A percentile compares a stretch with the other conserved stretches of the same genome.
Conservation (phyloP, 2,797 vertebrate species). For the Momotus momota region DNA sequence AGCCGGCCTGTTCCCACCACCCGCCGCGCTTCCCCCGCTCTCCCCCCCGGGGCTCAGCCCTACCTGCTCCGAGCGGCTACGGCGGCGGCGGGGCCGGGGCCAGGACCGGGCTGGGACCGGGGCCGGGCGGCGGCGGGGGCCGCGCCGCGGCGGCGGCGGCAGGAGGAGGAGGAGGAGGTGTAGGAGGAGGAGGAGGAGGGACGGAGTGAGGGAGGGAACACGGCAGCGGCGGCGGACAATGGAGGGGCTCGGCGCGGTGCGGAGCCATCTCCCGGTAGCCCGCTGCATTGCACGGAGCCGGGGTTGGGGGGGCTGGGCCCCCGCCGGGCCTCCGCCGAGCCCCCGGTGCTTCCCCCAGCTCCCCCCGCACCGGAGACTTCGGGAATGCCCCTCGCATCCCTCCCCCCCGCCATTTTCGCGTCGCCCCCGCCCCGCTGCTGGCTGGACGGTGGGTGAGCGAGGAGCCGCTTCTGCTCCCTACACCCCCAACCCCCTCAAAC, state of each 20-base stretch:
- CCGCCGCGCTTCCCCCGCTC: background rate
- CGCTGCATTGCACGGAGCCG: background rate
- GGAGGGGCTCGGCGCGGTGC: background rate
- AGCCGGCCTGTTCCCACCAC: background rate
- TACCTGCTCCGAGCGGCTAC: slow-evolving; percentile 40
- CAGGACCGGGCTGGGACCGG: background rate
- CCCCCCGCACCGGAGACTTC: too few species aligned
- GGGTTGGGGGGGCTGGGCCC: background rate
- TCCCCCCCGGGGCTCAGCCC: background rate
- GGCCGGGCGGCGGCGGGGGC: background rate
- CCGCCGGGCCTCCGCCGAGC: too few species aligned
- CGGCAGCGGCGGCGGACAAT: slow-evolving; percentile 9
- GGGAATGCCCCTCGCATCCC: background rate
- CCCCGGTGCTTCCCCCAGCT: too few species aligned
- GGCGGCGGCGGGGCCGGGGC: background rate
- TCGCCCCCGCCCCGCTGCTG: background rate
- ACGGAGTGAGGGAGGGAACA: background rate
- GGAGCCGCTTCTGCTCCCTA: background rate
- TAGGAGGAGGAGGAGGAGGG: background rate
- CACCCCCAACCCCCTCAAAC: background rate
- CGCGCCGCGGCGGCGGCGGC: background rate
- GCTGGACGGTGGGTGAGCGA: background rate
- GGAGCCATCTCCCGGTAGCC: slow-evolving; percentile 28
- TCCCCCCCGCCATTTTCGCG: background rate
- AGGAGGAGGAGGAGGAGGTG: background rate